Percentiles rank a stretch among this genome's conserved stretches.
Evolutionary conservation across 23 tunicate genomes (phyloP).

Genomic region (Corella eumyota): DNA sequence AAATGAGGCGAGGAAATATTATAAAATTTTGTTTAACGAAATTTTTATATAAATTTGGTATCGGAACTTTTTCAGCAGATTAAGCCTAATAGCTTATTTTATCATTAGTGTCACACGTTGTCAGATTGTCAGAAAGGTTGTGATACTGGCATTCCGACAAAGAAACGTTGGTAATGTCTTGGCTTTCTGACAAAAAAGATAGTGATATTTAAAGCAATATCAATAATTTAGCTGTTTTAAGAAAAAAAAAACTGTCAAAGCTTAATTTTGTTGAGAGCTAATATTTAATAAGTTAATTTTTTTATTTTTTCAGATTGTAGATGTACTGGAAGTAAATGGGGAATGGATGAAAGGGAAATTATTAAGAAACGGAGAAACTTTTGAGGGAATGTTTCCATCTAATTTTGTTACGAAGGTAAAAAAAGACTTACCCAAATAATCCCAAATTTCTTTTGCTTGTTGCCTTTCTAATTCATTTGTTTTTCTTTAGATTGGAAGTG

Average conservation of each 20-base stretch:
- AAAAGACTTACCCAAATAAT: too few species aligned
- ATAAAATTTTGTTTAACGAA: too few species aligned
- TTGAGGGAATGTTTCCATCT: conserved; percentile 81
- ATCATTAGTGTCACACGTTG: not conserved
- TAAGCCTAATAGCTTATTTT: not conserved
- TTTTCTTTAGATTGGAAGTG: not conserved
- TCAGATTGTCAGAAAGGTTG: too few species aligned
- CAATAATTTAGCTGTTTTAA: too few species aligned
- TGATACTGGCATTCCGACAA: too few species aligned
- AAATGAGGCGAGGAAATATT: conserved; percentile 50
- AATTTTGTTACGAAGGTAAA: conserved; percentile 67
- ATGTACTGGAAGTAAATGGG: conserved; percentile 58
- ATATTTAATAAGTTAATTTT: too few species aligned
- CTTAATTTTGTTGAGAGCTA: too few species aligned
- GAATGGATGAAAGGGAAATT: conserved; percentile 87
- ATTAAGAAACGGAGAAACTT: conserved; percentile 26
- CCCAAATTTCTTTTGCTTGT: too few species aligned
- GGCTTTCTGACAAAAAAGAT: too few species aligned
- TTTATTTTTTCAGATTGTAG: conserved; percentile 64
- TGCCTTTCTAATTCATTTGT: not conserved
- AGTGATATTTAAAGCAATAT: too few species aligned
- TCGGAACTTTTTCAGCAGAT: not conserved
- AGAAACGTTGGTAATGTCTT: too few species aligned
- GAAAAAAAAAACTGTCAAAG: too few species aligned
- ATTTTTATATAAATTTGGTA: not conserved